Evolutionary conservation across 2,888 invertebrate species (phyloP).

Genomic region (Ischnus inquisitorius): DNA sequence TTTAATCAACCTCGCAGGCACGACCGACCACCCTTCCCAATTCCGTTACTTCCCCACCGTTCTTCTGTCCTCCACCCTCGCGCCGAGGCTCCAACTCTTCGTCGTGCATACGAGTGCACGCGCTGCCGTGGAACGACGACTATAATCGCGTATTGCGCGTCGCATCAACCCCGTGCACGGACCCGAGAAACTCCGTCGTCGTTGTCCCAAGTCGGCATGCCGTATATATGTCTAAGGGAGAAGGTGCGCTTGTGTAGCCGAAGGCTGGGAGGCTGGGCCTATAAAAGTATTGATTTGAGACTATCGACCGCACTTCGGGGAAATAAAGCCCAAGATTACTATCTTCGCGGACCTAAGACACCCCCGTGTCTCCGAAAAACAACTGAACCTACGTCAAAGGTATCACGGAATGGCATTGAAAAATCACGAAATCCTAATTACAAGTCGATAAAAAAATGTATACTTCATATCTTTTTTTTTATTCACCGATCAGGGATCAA

Average conservation of each 20-base stretch:
- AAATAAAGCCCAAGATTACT: slow-evolving; percentile 77
- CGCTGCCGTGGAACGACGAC: slow-evolving; percentile 37
- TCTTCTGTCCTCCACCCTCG: slow-evolving; percentile 20
- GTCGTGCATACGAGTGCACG: slow-evolving; percentile 64
- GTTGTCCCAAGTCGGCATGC: slow-evolving; percentile 36
- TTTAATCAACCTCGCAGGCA: slow-evolving; percentile 79
- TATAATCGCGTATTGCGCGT: slow-evolving; percentile 60
- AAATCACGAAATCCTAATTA: too few species aligned
- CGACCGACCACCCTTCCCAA: slow-evolving; percentile 29
- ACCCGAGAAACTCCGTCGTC: slow-evolving; percentile 40
- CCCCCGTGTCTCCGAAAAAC: not conserved
- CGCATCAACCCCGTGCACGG: slow-evolving; percentile 35
- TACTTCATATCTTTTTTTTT: too few species aligned
- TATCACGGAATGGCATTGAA: too few species aligned
- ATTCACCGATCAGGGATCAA: not conserved
- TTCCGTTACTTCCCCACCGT: slow-evolving; percentile 20
- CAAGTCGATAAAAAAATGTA: too few species aligned
- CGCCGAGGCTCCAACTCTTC: slow-evolving; percentile 46
- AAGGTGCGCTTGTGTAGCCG: slow-evolving; percentile 70
- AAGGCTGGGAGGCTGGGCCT: slow-evolving; percentile 71
- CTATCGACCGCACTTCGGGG: slow-evolving; percentile 77
- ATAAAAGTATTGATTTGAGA: slow-evolving; percentile 77
- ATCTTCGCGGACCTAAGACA: slow-evolving; percentile 61
- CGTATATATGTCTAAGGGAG: slow-evolving; percentile 34
- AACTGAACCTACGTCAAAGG: not conserved